These are phyloP conservation scores for Micronycteris hirsuta DNA, from an alignment of 2,113 vertebrate genomes.

Conservation along the genomic window DNA sequence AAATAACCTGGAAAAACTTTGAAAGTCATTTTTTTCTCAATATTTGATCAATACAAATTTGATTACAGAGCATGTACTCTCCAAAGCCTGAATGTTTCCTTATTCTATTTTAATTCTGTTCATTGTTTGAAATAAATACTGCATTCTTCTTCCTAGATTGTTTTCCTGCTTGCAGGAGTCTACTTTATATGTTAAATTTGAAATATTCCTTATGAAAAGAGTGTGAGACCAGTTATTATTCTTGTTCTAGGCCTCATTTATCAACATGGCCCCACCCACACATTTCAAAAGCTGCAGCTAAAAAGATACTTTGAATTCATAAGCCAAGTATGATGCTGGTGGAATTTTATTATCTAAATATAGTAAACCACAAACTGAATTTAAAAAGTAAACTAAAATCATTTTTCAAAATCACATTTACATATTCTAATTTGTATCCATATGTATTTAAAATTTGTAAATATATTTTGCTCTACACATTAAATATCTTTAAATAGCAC, in stretches of 20 bases:
- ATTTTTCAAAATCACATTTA: neutral
- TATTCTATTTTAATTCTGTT: neutral
- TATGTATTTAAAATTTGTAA: neutral
- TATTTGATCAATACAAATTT: neutral
- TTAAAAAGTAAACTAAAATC: neutral
- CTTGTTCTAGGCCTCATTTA: neutral
- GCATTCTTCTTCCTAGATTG: neutral
- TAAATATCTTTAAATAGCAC: neutral
- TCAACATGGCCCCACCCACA: neutral
- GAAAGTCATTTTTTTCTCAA: slow-evolving; percentile 16
- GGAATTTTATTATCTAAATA: neutral
- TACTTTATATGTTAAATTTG: neutral
- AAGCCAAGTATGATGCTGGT: neutral
- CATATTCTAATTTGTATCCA: neutral
- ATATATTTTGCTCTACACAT: neutral
- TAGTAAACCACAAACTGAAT: neutral
- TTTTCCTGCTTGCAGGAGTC: neutral
- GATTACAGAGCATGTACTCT: neutral
- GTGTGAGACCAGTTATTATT: neutral
- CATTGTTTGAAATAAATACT: neutral
- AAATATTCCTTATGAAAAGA: neutral
- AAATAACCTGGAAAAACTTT: neutral
- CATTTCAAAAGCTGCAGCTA: neutral
- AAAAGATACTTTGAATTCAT: slow-evolving; percentile 32
- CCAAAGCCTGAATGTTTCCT: neutral